Conservation (phyloP, 2,888 invertebrate genomes). For the Limnephilus rhombicus region DNA sequence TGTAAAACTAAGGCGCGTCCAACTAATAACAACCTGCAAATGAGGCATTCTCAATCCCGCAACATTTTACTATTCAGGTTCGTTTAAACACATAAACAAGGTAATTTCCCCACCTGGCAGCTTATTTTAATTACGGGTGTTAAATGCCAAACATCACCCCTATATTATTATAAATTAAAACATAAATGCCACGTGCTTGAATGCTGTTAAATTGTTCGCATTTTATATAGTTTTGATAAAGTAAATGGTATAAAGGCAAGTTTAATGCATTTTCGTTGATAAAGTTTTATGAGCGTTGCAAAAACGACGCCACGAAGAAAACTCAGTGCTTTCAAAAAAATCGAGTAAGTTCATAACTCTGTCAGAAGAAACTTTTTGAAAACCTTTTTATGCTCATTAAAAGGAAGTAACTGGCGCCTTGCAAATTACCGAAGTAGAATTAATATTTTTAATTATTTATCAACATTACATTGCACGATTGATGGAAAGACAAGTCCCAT, state of each 20-base stretch:
- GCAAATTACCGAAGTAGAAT: neutral
- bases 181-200: neutral
- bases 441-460: neutral
- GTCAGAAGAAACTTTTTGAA: neutral
- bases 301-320: neutral
- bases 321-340: neutral
- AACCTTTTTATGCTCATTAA: neutral
- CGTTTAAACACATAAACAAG: neutral
- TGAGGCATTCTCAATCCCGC: neutral
- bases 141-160: neutral
- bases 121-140: neutral
- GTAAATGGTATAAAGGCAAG: neutral
- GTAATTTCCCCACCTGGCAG: neutral
- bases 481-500: neutral
- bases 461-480: neutral
- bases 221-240: neutral
- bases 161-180: neutral
- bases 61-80: neutral
- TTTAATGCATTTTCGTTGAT: neutral
- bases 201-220: neutral
- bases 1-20: neutral
- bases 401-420: neutral
- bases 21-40: neutral
- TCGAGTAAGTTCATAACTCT: neutral
- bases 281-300: neutral